phyloP scores from a whole-genome alignment of 2,797 vertebrate genomes.

The Eleutherodactylus coqui region DNA sequence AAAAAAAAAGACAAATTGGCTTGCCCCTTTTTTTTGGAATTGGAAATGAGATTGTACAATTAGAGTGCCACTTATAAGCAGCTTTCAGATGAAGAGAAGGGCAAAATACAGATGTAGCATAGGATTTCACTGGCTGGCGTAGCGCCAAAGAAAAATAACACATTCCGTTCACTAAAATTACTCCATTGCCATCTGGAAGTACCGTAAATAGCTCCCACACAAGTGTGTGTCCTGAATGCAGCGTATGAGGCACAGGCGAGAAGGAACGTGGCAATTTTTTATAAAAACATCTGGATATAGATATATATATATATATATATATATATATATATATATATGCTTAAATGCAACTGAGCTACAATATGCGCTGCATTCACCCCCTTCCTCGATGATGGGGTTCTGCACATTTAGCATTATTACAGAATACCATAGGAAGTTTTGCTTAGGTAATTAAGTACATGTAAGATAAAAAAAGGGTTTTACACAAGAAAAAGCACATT shows the following conservation, averaged over 20 bases:
- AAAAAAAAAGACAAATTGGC: not conserved
- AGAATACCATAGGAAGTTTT: too few species aligned
- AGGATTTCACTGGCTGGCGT: conserved; percentile 25
- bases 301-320: not conserved
- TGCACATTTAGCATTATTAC: too few species aligned
- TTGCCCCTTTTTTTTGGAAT: conserved; percentile 27
- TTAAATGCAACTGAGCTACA: too few species aligned
- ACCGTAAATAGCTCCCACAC: conserved; percentile 18
- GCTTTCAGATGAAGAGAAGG: conserved; percentile 22
- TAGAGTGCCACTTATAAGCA: conserved; percentile 33
- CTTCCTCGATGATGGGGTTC: too few species aligned
- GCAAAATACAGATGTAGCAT: conserved; percentile 34
- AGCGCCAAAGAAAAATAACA: conserved; percentile 37
- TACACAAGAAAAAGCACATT: too few species aligned
- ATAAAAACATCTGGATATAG: conserved; percentile 9
- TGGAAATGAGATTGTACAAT: conserved; percentile 50
- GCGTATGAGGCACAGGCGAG: not conserved
- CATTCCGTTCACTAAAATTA: conserved; percentile 40
- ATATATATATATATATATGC: conserved; percentile 1
- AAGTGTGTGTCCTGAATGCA: conserved; percentile 1
- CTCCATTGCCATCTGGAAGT: conserved; percentile 48
- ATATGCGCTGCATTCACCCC: too few species aligned
- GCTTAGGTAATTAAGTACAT: too few species aligned
- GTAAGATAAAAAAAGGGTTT: too few species aligned
- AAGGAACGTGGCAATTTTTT: not conserved